Conservation (phyloP, 1,140 invertebrate species). For the Adoxophyes honmai region DNA sequence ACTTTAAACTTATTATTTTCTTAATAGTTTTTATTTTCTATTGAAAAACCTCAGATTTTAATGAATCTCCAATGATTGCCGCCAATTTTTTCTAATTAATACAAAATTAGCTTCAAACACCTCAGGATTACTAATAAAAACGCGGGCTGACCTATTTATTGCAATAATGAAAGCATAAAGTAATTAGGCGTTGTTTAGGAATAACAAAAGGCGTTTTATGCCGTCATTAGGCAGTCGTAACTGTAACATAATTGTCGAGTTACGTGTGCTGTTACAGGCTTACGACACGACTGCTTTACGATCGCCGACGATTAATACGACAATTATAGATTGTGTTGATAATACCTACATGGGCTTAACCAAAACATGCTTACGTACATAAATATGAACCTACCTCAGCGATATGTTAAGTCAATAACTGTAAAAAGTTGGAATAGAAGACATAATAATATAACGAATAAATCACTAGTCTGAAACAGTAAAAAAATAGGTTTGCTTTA, state of each 20-base stretch:
- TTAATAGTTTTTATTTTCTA: no score
- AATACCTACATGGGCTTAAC: neutral
- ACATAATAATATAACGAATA: no score
- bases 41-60: no score
- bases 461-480: no score
- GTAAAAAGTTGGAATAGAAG: no score
- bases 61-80: no score
- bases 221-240: constrained; percentile 27
- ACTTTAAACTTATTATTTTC: no score
- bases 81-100: neutral
- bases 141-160: constrained; percentile 15
- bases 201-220: constrained; percentile 27
- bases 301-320: neutral
- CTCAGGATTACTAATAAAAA: constrained; percentile 32
- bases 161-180: constrained; percentile 12
- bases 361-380: neutral
- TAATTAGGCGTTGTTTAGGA: constrained; percentile 26
- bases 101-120: neutral
- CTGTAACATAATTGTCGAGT: constrained; percentile 19
- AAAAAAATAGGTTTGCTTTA: no score
- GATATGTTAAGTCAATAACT: no score
- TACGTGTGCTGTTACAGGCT: constrained; percentile 15
- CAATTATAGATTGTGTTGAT: neutral
- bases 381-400: neutral
- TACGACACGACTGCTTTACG: constrained; percentile 11